phyloP scores from a whole-genome alignment of 2,113 vertebrate genomes.

The Marmota monax region DNA sequence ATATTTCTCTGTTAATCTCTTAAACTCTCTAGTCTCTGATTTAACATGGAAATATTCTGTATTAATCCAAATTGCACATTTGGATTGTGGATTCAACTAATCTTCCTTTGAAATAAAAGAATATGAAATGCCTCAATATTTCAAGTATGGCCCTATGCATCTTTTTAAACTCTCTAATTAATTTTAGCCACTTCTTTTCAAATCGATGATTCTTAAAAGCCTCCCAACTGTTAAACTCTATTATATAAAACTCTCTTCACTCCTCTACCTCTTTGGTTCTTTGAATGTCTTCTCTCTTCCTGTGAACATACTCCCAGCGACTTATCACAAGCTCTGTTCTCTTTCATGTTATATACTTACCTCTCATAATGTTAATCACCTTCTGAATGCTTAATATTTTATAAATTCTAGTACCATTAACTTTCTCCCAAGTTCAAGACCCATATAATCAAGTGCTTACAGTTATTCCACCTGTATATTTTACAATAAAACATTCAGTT shows the following conservation, averaged over 20 bases:
- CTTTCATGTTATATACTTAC: background rate
- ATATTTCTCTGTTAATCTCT: slow-evolving; percentile 52
- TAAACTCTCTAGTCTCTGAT: slow-evolving; percentile 26
- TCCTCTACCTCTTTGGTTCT: background rate
- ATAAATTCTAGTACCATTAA: slow-evolving; percentile 14
- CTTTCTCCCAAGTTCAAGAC: background rate
- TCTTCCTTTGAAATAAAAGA: slow-evolving; percentile 59
- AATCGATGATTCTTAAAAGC: background rate
- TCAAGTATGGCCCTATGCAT: slow-evolving; percentile 2
- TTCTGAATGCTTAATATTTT: slow-evolving; percentile 12
- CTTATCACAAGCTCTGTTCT: background rate
- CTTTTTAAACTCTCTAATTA: background rate
- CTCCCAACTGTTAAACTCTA: background rate
- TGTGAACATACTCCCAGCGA: background rate
- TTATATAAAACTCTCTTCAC: background rate
- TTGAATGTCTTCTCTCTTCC: background rate
- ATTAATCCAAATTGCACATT: slow-evolving; percentile 31
- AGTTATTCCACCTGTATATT: background rate
- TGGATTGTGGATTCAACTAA: slow-evolving; percentile 2
- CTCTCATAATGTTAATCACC: background rate
- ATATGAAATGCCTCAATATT: slow-evolving; percentile 25
- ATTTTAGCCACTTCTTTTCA: slow-evolving; percentile 52
- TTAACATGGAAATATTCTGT: slow-evolving; percentile 61
- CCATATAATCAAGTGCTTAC: background rate
- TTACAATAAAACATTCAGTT: background rate